Evolutionary conservation across 2,888 invertebrate genomes (phyloP).

Genomic region (Dastarcus helophoroides): DNA sequence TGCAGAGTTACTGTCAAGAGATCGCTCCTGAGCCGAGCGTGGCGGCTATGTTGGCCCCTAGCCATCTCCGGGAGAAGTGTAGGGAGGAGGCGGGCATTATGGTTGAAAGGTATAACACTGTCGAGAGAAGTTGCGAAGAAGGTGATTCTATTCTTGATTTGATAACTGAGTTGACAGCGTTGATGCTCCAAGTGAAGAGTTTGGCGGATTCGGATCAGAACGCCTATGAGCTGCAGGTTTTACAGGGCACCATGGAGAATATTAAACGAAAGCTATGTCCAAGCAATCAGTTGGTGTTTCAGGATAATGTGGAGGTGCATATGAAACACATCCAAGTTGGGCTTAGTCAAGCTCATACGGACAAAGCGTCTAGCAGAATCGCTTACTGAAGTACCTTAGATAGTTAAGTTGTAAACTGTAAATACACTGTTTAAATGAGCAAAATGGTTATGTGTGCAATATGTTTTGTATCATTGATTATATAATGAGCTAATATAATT

Average conservation of each 20-base stretch:
- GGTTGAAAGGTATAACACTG: constrained; percentile 60
- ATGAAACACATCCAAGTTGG: constrained; percentile 82
- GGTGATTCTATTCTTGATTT: constrained; percentile 59
- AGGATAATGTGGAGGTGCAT: constrained; percentile 83
- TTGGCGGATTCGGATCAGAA: constrained; percentile 71
- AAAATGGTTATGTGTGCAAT: no score
- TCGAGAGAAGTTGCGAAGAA: constrained; percentile 42
- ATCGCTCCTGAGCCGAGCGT: constrained; percentile 79
- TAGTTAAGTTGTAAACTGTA: no score
- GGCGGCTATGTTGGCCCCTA: constrained; percentile 79
- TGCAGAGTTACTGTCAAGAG: constrained; percentile 74
- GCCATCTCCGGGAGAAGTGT: constrained; percentile 77
- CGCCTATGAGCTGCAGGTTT: constrained; percentile 79
- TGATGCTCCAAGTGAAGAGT: constrained; percentile 80
- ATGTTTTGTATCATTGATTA: no score
- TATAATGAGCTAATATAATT: no score
- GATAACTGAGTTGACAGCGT: constrained; percentile 77
- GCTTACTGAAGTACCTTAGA: constrained; percentile 1
- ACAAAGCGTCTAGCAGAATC: constrained; percentile 4
- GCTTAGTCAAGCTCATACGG: constrained; percentile 30
- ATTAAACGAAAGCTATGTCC: constrained; percentile 70
- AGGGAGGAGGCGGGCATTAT: constrained; percentile 72
- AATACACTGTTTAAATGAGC: no score
- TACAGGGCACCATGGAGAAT: constrained; percentile 85
- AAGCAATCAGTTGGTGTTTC: constrained; percentile 65